Base-by-base conservation (phyloP, 2,113 vertebrate genomes). In the Callopanchax toddi region DNA sequence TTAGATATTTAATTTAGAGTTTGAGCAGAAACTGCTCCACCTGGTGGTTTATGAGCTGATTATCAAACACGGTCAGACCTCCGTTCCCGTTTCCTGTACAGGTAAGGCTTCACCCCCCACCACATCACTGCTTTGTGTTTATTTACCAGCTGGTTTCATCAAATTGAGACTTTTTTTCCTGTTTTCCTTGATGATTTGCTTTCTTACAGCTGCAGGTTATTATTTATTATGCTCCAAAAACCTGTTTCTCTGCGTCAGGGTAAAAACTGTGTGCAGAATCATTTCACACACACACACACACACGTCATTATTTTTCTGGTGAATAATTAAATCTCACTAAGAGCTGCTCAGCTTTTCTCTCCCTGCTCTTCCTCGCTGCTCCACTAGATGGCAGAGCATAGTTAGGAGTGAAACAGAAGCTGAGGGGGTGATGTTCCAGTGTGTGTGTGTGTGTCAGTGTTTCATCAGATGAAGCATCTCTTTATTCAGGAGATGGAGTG, bases 331-430 rank as follows among this genome's bases (percentile, higher is more conserved):
- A 15, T 25, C 32, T 60, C 42, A 20, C 7, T 37, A 11, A 37
- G 11, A 37, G 12, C 36, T 37, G 36, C 49, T 13, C 44, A n/a
- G n/a, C 29, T 52, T 32, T 50, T 1, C 8, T 59, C 20, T 46
- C 6, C 8, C 1, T 85, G 82, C 81, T 81, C 18, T 91, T 81
- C 89, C 83, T 3, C 1, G 50, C 13, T 48, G 49, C 44, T 83
- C 88, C 91, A 92, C 91, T 90, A 92, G 91, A 90, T 92, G 91
- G 91, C 74, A 77, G 3, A 82, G 58, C 64, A 71, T 78, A 80
- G 83, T 85, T 80, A 81, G 46, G 74, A 86, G 83, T 71, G 79
- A 78, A 68, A 32, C 21, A 17, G 62, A 1, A 20, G 32, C 50
- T 34, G 37, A 11, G 45, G 5, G 29, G 11, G 23, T 39, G 29